A percentile compares a stretch with the other conserved stretches of the same genome.
Conservation (phyloP, 37 sponge, comb jelly and placozoan species). For the Theonella swinhoei region DNA sequence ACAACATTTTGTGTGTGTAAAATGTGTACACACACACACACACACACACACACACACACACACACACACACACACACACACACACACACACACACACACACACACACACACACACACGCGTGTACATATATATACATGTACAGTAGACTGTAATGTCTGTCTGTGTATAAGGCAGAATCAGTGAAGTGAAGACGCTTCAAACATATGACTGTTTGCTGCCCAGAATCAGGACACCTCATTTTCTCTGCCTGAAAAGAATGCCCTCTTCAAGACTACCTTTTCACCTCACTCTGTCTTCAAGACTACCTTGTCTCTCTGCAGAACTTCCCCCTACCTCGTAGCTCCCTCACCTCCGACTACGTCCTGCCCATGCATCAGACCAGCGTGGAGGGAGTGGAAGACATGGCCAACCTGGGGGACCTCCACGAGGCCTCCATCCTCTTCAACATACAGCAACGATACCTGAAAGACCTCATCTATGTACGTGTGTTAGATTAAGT, state of each 20-base stretch:
- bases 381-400: conserved; percentile 84
- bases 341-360: conserved; percentile 56
- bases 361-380: conserved; percentile 84
- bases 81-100: conserved; percentile 13
- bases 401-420: conserved; percentile 93
- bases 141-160: background rate
- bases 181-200: too few relatives aligned
- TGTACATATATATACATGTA: background rate
- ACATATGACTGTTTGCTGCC: too few relatives aligned
- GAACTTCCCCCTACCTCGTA: conserved; percentile 24
- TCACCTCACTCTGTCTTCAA: conserved; percentile 5
- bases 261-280: background rate
- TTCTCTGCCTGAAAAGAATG: background rate
- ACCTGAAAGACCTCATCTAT: conserved; percentile 81
- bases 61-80: background rate
- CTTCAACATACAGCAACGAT: conserved; percentile 90
- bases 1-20: background rate
- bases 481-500: conserved; percentile 52
- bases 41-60: background rate
- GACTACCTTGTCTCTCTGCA: background rate
- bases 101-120: background rate
- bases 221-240: background rate
- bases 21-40: background rate
- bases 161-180: too few relatives aligned
- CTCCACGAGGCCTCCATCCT: conserved; percentile 97